Percentiles rank a stretch among this genome's conserved stretches.
phyloP scores from a whole-genome alignment of 2,113 vertebrate genomes.

The Crotalus horridus region DNA sequence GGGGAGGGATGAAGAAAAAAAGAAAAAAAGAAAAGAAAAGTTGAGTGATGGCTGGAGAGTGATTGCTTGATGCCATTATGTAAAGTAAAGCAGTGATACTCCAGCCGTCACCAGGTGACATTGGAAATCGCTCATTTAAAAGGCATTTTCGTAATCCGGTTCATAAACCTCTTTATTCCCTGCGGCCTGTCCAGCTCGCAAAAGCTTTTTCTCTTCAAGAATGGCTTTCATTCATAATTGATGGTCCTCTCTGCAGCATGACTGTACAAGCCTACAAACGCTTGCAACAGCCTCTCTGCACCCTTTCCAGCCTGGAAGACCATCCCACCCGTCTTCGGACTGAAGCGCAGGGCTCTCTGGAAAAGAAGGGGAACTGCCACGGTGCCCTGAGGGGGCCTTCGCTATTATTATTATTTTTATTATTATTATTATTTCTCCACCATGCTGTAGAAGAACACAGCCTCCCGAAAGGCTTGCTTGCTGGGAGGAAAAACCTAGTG shows the following conservation, averaged over 20 bases:
- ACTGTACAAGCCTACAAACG: not conserved
- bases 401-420: too few relatives aligned
- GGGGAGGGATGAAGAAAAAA: too few relatives aligned
- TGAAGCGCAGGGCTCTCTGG: not conserved
- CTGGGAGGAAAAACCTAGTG: not conserved
- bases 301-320: not conserved
- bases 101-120: not conserved
- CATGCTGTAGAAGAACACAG: not conserved
- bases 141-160: not conserved
- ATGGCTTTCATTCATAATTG: conserved; percentile 34
- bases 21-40: not conserved
- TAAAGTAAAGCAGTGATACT: not conserved
- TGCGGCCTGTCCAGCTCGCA: not conserved
- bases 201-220: conserved; percentile 30
- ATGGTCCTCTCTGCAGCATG: conserved; percentile 26
- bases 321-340: conserved; percentile 7
- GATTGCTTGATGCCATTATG: not conserved
- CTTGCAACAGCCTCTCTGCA: not conserved
- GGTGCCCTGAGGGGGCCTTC: not conserved
- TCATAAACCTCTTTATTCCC: not conserved
- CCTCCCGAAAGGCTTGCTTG: too few relatives aligned
- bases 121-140: not conserved
- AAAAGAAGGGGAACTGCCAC: not conserved
- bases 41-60: not conserved
- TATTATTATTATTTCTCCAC: not conserved